Conservation (phyloP, 2,888 invertebrate genomes). For the Geophilus truncorum region DNA sequence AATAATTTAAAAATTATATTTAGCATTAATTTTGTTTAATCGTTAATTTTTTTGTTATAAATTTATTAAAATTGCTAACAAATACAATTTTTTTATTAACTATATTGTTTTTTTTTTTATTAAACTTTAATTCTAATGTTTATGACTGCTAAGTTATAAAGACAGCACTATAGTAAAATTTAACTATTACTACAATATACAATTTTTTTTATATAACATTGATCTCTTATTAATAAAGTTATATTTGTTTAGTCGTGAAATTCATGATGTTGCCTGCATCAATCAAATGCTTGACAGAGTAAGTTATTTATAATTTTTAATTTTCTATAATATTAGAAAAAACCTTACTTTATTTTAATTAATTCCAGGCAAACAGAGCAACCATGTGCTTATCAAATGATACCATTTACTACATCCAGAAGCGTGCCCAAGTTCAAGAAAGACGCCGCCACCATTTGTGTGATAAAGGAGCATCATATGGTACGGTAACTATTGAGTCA, state of each 20-base stretch:
- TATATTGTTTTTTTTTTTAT: too few relatives aligned
- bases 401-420: neutral
- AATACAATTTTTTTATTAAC: too few relatives aligned
- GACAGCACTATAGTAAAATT: too few relatives aligned
- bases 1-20: neutral
- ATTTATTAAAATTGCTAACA: too few relatives aligned
- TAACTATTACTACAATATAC: too few relatives aligned
- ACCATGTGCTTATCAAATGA: neutral
- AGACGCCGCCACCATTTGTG: neutral
- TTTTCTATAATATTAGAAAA: too few relatives aligned
- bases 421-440: neutral
- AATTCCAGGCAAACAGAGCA: neutral
- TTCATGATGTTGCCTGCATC: neutral
- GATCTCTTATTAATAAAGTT: too few relatives aligned
- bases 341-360: too few relatives aligned
- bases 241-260: neutral
- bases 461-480: neutral
- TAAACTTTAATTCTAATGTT: too few relatives aligned
- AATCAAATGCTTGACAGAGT: neutral
- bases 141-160: too few relatives aligned
- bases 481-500: neutral
- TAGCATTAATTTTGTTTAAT: neutral
- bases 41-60: neutral
- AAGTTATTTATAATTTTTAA: too few relatives aligned
- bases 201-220: too few relatives aligned